A percentile compares a stretch with the other conserved stretches of the same genome.
These are phyloP conservation scores for Mesorhabditis sp. DNA, from an alignment of 2,888 invertebrate species.

Conservation along the genomic window DNA sequence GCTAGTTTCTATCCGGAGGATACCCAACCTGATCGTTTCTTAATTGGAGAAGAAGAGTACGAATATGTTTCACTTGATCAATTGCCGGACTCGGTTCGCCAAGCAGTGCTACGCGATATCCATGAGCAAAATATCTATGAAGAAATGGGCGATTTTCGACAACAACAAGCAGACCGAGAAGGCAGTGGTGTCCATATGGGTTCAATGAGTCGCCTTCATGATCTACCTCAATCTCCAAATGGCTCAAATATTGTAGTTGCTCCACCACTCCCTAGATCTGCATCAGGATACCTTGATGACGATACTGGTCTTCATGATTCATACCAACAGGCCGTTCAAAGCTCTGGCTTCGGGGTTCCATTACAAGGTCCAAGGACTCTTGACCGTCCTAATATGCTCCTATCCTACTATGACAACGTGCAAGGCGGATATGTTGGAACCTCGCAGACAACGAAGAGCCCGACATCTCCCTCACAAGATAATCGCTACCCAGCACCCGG, in stretches of 20 bases:
- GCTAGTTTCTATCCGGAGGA: constrained; percentile 35
- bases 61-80: constrained; percentile 24
- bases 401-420: constrained; percentile 14
- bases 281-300: constrained; percentile 44
- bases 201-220: constrained; percentile 40
- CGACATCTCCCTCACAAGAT: constrained; percentile 3
- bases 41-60: constrained; percentile 19
- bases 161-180: background rate
- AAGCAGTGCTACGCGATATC: constrained; percentile 14
- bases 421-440: background rate
- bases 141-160: constrained; percentile 15
- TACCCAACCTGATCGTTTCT: constrained; percentile 17
- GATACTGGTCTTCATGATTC: background rate
- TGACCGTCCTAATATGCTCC: background rate
- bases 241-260: background rate
- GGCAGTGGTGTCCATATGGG: constrained; percentile 20
- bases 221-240: constrained; percentile 17
- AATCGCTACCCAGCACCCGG: background rate
- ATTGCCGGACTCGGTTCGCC: constrained; percentile 24
- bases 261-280: constrained; percentile 31
- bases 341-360: background rate
- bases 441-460: background rate
- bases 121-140: constrained; percentile 15
- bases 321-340: background rate
- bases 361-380: background rate